Evolutionary conservation across 1,140 invertebrate genomes (phyloP).

Genomic region (Drosophila lowei): DNA sequence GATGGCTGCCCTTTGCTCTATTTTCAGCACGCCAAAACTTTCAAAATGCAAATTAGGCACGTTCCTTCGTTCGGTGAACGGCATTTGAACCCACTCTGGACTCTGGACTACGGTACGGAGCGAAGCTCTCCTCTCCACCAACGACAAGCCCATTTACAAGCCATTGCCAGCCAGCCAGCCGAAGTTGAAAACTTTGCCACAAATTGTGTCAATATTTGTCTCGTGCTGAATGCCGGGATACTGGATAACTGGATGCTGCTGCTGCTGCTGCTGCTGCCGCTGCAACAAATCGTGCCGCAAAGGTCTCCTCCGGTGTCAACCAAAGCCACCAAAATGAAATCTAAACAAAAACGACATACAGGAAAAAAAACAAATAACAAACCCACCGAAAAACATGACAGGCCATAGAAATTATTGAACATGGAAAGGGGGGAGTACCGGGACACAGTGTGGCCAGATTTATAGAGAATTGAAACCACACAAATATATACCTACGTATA

Average conservation of each 20-base stretch:
- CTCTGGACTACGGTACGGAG: neutral
- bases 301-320: slow-evolving; percentile 74
- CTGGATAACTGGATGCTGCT: slow-evolving; percentile 6
- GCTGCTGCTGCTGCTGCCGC: slow-evolving; percentile 33
- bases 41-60: slow-evolving; percentile 80
- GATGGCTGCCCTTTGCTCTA: slow-evolving; percentile 71
- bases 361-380: slow-evolving; percentile 27
- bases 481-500: neutral
- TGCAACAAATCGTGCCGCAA: slow-evolving; percentile 80
- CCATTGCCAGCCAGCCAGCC: slow-evolving; percentile 16
- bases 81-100: slow-evolving; percentile 61
- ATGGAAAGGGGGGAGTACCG: slow-evolving; percentile 30
- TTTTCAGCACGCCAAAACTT: slow-evolving; percentile 69
- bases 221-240: slow-evolving; percentile 63
- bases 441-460: slow-evolving; percentile 1
- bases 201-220: slow-evolving; percentile 82
- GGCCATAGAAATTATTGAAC: slow-evolving; percentile 76
- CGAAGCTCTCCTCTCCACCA: slow-evolving; percentile 24
- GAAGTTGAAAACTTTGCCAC: slow-evolving; percentile 59
- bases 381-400: slow-evolving; percentile 60
- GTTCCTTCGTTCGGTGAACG: slow-evolving; percentile 55
- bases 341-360: slow-evolving; percentile 20
- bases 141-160: slow-evolving; percentile 65
- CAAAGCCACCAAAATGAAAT: slow-evolving; percentile 44
- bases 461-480: neutral